These are phyloP conservation scores for Prenolepis imparis DNA, from an alignment of 2,888 invertebrate genomes.

Conservation along the genomic window DNA sequence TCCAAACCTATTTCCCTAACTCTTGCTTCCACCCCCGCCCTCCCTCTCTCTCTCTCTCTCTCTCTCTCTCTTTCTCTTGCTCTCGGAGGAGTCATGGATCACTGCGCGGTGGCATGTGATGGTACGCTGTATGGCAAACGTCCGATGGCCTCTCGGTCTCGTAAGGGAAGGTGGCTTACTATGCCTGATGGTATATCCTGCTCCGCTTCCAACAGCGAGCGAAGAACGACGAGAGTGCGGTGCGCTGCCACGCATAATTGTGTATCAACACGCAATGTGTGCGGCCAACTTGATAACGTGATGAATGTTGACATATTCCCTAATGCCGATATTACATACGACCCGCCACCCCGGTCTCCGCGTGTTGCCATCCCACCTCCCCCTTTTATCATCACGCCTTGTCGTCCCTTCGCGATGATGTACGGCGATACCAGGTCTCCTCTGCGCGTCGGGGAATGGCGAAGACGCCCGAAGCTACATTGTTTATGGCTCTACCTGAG, in stretches of 20 bases:
- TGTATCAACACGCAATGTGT: slow-evolving; percentile 84
- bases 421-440: slow-evolving; percentile 64
- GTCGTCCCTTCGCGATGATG: slow-evolving; percentile 63
- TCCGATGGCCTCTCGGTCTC: slow-evolving; percentile 48
- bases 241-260: slow-evolving; percentile 85
- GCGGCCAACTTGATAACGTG: slow-evolving; percentile 84
- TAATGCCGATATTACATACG: slow-evolving; percentile 61
- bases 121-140: slow-evolving; percentile 76
- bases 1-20: slow-evolving; percentile 85
- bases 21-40: slow-evolving; percentile 78
- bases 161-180: slow-evolving; percentile 46
- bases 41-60: slow-evolving; percentile 79
- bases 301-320: slow-evolving; percentile 81
- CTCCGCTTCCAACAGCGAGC: slow-evolving; percentile 47
- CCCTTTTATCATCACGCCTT: slow-evolving; percentile 62
- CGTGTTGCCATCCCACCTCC: slow-evolving; percentile 16
- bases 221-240: slow-evolving; percentile 59
- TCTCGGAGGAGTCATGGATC: slow-evolving; percentile 86
- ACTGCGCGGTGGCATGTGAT: slow-evolving; percentile 79
- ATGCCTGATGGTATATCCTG: slow-evolving; percentile 33
- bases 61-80: slow-evolving; percentile 15
- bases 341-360: slow-evolving; percentile 27
- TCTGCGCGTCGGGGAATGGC: not conserved
- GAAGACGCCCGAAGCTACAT: slow-evolving; percentile 8
- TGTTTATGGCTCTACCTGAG: not conserved